Evolutionary conservation across 2,113 vertebrate genomes (phyloP), one percentile per base, ranked within the genome.

Genomic region (Pao palembangensis): DNA sequence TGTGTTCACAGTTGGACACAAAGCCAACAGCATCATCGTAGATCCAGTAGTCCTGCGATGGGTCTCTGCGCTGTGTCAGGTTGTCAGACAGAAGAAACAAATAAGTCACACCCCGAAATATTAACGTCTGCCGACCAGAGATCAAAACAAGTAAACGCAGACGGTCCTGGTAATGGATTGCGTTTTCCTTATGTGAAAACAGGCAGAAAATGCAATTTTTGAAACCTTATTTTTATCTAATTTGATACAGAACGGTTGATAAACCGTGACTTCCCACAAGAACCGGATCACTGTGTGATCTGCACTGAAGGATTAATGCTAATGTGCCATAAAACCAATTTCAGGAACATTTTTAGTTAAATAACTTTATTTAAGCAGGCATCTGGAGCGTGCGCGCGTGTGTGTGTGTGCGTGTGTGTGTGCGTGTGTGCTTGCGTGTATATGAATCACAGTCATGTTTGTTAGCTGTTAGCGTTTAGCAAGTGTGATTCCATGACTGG

Each of bases 121-220:
- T 25, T 60, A 75, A 81, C 83, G 85, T 85, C 78, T 88, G 87
- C 44, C 8, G 43, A 62, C 69, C 83, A 88, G 76, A 80, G 44
- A 51, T 48, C n/a, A 20, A 52, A 44, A 28, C 52, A 58, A 67
- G 51, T 57, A 71, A 83, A 65, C 64, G 71, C 25, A 47, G 34
- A 38, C 47, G 67, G 51, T 60, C 42, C 58, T 50, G 7, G 58
- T 60, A 68, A 83, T 70, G 73, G 50, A 28, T 81, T 79, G 76
- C 72, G 71, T 79, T 83, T 73, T 87, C 72, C 74, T 80, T 48
- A 72, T 47, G 66, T 68, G 54, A 65, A 61, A 73, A 50, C 38
- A 71, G 57, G 80, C 72, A 81, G 66, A 83, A 75, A 86, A 58
- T 55, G 65, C 11, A 0, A 38, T 38, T 38, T 38, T 38, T 38